phyloP scores from a whole-genome alignment of 2,888 invertebrate species.

The Tenthredo scrophulariae region DNA sequence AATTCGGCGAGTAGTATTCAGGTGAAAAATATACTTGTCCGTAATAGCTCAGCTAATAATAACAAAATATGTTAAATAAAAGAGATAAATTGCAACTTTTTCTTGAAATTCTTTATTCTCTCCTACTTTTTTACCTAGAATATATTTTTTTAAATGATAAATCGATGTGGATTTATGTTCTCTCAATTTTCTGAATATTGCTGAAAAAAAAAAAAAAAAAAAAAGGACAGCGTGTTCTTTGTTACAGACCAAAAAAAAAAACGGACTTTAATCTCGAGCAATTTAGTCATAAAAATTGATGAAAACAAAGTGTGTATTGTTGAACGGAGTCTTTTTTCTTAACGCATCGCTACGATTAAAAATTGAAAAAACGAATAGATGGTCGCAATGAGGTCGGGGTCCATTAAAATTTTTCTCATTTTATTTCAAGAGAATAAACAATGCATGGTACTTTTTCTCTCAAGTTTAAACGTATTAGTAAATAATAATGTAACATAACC shows the following conservation, averaged over 20 bases:
- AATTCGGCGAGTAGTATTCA: background rate
- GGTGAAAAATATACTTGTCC: background rate
- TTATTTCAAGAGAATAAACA: background rate
- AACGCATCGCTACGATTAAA: background rate
- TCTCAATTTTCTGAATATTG: no score
- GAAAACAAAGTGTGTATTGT: no score
- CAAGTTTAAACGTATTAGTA: background rate
- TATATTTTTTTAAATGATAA: no score
- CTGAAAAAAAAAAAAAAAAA: no score
- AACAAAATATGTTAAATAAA: background rate
- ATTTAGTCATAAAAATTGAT: no score
- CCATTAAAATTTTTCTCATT: background rate
- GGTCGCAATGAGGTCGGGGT: background rate
- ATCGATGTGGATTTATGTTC: no score
- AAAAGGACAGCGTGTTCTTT: no score
- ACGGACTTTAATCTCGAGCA: no score
- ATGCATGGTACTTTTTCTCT: background rate
- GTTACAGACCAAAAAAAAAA: no score
- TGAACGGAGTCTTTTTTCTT: background rate
- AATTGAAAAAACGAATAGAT: background rate
- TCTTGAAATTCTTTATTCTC: background rate
- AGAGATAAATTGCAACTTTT: background rate
- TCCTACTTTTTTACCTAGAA: no score
- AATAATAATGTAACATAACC: constrained; percentile 25
- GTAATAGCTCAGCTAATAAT: background rate